A percentile compares a stretch with the other conserved stretches of the same genome.
Evolutionary conservation across 2,797 vertebrate genomes (phyloP).

Genomic region (Novumbra hubbsi): DNA sequence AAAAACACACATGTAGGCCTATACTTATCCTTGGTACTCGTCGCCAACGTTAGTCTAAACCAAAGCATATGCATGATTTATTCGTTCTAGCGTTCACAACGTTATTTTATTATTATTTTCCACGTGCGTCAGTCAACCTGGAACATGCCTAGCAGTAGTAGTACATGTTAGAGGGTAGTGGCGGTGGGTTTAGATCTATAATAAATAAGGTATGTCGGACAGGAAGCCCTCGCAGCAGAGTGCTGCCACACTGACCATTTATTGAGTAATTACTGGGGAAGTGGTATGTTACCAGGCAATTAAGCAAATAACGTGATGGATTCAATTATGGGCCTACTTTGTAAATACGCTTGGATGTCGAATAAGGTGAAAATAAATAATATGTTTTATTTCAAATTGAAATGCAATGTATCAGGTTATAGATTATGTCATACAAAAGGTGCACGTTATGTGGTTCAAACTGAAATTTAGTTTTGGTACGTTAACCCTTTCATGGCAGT

Average conservation of each 20-base stretch:
- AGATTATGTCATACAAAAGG: not conserved
- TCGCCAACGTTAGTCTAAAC: not conserved
- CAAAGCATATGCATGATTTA: not conserved
- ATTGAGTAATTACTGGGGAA: slow-evolving; percentile 46
- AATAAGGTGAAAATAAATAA: slow-evolving; percentile 6
- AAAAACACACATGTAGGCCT: not conserved
- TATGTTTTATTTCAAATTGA: not conserved
- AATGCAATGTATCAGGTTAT: not conserved
- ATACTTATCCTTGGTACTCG: not conserved
- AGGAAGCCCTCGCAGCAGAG: slow-evolving; percentile 36
- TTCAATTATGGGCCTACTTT: slow-evolving; percentile 19
- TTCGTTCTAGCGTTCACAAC: not conserved
- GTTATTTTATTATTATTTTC: no score
- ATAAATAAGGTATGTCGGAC: slow-evolving; percentile 25
- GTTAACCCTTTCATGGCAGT: not conserved
- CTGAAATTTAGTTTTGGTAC: not conserved
- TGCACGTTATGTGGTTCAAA: not conserved
- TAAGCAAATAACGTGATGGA: not conserved
- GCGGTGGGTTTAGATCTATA: slow-evolving; percentile 20
- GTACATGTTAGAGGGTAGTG: slow-evolving; percentile 47
- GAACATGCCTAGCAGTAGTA: slow-evolving; percentile 35
- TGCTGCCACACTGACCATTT: slow-evolving; percentile 33
- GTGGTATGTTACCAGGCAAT: slow-evolving; percentile 21
- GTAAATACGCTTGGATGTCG: not conserved
- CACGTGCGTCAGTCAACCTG: slow-evolving; percentile 62